A percentile compares a stretch with the other conserved stretches of the same genome.
Evolutionary conservation across 2,113 vertebrate genomes (phyloP).

Genomic region (Oryctolagus cuniculus): mOryCun1.1 NC_091432.1:82197501-82198000

Average conservation of each 20-base stretch:
- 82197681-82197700: conserved; percentile 51
- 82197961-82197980: background rate
- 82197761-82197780: conserved; percentile 30
- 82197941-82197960: background rate
- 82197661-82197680: conserved; percentile 63
- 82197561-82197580: conserved; percentile 72
- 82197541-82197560: conserved; percentile 73
- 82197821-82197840: background rate
- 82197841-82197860: background rate
- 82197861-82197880: background rate
- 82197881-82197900: background rate
- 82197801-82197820: background rate
- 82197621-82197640: conserved; percentile 50
- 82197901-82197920: background rate
- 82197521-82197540: conserved; percentile 55
- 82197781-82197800: background rate
- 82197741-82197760: background rate
- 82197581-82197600: conserved; percentile 71
- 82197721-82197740: background rate
- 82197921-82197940: background rate
- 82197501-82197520: conserved; percentile 11
- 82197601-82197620: conserved; percentile 75
- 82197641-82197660: conserved; percentile 62
- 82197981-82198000: background rate
- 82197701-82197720: background rate